phyloP scores from a whole-genome alignment of 2,797 vertebrate genomes.

The Oreochromis mossambicus region DNA sequence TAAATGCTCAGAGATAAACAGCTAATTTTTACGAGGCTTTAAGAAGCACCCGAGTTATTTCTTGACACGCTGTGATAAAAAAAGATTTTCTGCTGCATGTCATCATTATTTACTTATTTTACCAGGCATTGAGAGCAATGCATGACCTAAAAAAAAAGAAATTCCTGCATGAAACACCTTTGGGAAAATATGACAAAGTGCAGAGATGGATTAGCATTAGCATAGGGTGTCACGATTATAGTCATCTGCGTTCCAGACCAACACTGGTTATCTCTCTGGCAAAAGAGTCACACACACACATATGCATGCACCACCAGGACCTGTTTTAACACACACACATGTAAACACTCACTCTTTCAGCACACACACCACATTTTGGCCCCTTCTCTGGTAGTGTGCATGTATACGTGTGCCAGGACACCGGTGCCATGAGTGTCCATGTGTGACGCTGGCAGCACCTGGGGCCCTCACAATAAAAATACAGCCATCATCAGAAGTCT shows the following conservation, averaged over 20 bases:
- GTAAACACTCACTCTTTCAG: neutral
- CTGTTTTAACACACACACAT: neutral
- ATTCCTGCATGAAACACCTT: neutral
- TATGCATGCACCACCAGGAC: neutral
- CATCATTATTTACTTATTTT: neutral
- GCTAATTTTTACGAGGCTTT: neutral
- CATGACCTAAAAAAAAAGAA: slow-evolving; percentile 19
- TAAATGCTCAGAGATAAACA: slow-evolving; percentile 27
- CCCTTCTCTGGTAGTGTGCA: slow-evolving; percentile 14
- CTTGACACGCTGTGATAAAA: neutral
- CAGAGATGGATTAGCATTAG: slow-evolving; percentile 28
- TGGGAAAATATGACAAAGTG: neutral
- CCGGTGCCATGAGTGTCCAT: slow-evolving; percentile 63
- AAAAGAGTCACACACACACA: neutral
- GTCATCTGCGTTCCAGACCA: slow-evolving; percentile 28
- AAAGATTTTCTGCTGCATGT: neutral
- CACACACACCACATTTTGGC: slow-evolving; percentile 39
- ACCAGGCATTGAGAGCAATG: neutral
- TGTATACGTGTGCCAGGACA: slow-evolving; percentile 39
- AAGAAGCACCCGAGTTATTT: slow-evolving; percentile 15
- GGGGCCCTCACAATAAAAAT: slow-evolving; percentile 66
- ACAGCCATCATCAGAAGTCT: slow-evolving; percentile 66
- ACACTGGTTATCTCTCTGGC: slow-evolving; percentile 1
- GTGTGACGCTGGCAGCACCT: slow-evolving; percentile 72
- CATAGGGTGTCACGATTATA: neutral